Conservation (phyloP, 2,888 invertebrate species). For the Polylopha cassiicola region DNA sequence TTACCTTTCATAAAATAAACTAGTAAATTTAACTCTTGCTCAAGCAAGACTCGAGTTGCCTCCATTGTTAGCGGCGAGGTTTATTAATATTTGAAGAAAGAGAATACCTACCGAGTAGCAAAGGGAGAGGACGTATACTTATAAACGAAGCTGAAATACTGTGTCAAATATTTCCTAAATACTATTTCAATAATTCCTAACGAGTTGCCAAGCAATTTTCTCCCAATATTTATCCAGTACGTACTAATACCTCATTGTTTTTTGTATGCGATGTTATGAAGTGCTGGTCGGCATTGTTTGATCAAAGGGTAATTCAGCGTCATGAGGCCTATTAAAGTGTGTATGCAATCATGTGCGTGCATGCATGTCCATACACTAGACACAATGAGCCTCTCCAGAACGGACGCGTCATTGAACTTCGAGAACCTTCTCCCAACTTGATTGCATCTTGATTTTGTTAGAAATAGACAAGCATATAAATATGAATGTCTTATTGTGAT, state of each 20-base stretch:
- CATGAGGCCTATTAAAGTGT: conserved; percentile 13
- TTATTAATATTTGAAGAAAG: conserved; percentile 17
- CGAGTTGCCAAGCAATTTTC: too few species aligned
- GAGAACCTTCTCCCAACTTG: conserved; percentile 13
- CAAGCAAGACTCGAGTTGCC: conserved; percentile 5
- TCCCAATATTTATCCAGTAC: too few species aligned
- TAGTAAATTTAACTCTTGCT: conserved; percentile 8
- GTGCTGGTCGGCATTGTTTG: conserved; percentile 11
- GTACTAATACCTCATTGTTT: too few species aligned
- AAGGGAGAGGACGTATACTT: too few species aligned
- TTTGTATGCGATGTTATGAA: too few species aligned
- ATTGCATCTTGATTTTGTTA: conserved; percentile 11
- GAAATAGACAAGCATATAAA: conserved; percentile 5
- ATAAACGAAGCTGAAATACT: too few species aligned
- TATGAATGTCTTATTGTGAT: too few species aligned
- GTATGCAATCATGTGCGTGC: conserved; percentile 7
- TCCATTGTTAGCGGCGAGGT: conserved; percentile 15
- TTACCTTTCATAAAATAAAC: conserved; percentile 1
- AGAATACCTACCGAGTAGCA: too few species aligned
- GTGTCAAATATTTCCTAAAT: too few species aligned
- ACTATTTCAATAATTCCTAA: too few species aligned
- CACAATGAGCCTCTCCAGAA: conserved; percentile 12
- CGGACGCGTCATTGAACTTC: conserved; percentile 12
- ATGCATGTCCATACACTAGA: conserved; percentile 9
- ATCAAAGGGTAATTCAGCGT: conserved; percentile 10